Conservation (phyloP, 2,797 vertebrate species). For the Galago senegalensis region DNA sequence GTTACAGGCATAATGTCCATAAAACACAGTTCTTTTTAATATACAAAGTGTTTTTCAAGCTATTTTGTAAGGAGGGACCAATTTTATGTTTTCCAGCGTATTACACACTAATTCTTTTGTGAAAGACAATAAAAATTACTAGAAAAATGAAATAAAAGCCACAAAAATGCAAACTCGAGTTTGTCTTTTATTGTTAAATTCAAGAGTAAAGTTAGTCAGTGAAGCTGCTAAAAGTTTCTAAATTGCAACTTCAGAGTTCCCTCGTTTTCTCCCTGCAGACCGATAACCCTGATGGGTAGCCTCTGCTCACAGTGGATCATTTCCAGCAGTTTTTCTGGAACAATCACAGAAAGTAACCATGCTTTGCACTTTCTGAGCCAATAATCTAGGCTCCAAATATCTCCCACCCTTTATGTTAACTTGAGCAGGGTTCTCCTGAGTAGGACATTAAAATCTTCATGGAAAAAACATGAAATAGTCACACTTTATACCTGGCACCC, state of each 20-base stretch:
- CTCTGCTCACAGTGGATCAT: neutral
- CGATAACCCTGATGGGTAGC: neutral
- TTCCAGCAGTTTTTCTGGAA: neutral
- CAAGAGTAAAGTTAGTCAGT: neutral
- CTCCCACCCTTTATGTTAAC: neutral
- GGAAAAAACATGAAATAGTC: neutral
- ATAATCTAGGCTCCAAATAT: neutral
- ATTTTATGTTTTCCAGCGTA: neutral
- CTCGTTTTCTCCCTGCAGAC: neutral
- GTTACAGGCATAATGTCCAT: neutral
- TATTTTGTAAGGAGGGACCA: neutral
- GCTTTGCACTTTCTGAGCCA: neutral
- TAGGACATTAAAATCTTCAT: neutral
- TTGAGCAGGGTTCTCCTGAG: neutral
- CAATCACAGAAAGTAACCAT: neutral
- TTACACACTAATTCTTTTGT: neutral
- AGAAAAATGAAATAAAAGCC: conserved; percentile 24
- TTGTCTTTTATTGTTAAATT: neutral
- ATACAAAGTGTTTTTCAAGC: conserved; percentile 1
- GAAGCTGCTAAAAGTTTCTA: neutral
- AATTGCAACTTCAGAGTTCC: neutral
- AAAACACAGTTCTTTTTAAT: neutral
- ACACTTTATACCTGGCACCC: neutral
- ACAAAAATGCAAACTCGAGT: neutral
- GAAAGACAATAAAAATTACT: conserved; percentile 22